phyloP scores from a whole-genome alignment of 2,888 invertebrate species.

The Macrosiphum euphorbiae region DNA sequence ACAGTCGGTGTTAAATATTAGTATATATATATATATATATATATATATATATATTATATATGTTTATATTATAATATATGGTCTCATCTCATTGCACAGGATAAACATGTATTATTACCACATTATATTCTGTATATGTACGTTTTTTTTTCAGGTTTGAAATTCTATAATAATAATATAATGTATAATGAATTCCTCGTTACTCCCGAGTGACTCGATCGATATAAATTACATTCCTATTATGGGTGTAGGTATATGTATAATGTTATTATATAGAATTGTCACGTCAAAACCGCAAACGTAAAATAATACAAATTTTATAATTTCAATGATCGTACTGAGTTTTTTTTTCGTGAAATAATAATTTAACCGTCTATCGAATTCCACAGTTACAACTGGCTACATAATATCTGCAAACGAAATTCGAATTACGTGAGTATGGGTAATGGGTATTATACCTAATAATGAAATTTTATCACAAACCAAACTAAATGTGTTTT shows the following conservation, averaged over 20 bases:
- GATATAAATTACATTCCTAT: background rate
- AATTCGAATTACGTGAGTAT: too few species aligned
- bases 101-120: conserved; percentile 7
- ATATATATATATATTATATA: background rate
- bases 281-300: background rate
- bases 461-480: too few species aligned
- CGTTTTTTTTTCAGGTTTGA: background rate
- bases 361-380: too few species aligned
- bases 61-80: background rate
- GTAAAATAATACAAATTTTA: background rate
- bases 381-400: too few species aligned
- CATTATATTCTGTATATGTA: background rate
- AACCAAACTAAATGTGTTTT: too few species aligned
- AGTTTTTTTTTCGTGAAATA: too few species aligned
- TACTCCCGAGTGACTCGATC: background rate
- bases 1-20: background rate
- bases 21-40: background rate
- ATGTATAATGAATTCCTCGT: background rate
- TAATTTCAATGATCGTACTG: too few species aligned
- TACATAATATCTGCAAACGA: too few species aligned
- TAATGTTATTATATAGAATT: background rate
- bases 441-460: too few species aligned
- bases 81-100: conserved; percentile 6
- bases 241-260: too few species aligned
- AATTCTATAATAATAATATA: background rate